Evolutionary conservation across 2,888 invertebrate species (phyloP).

Genomic region (Nephrotoma guestfalica): DNA sequence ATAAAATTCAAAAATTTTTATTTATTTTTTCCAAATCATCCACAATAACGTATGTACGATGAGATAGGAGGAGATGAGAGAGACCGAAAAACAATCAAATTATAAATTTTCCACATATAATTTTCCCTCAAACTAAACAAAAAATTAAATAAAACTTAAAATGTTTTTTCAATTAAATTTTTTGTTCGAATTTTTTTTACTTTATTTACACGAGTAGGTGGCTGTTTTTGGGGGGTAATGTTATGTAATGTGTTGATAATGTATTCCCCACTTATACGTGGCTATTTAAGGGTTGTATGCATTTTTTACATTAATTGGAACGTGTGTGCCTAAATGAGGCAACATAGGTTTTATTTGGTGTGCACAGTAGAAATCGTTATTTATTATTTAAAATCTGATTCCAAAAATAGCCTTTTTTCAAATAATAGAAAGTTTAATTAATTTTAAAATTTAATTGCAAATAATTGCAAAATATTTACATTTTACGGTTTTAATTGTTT

Average conservation of each 20-base stretch:
- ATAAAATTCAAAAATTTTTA: not conserved
- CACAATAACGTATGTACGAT: not conserved
- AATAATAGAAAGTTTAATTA: not conserved
- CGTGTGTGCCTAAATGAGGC: not conserved
- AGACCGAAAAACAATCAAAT: not conserved
- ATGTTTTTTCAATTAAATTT: not conserved
- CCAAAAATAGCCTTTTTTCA: not conserved
- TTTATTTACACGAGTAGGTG: not conserved
- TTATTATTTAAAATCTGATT: not conserved
- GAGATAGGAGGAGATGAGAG: not conserved
- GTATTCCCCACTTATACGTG: not conserved
- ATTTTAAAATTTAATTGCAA: conserved; percentile 1
- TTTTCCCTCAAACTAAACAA: not conserved
- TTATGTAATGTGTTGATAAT: not conserved
- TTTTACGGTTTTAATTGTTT: not conserved
- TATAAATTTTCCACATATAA: not conserved
- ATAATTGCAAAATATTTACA: not conserved
- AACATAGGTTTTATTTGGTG: not conserved
- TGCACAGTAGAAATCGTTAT: not conserved
- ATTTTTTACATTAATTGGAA: not conserved
- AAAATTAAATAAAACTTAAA: not conserved
- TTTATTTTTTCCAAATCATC: not conserved
- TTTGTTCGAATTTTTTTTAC: not conserved
- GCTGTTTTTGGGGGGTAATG: not conserved
- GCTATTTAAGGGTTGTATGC: not conserved